Evolutionary conservation across 1,140 invertebrate genomes (phyloP).

Genomic region (Thalassaphorura encarpata): DNA sequence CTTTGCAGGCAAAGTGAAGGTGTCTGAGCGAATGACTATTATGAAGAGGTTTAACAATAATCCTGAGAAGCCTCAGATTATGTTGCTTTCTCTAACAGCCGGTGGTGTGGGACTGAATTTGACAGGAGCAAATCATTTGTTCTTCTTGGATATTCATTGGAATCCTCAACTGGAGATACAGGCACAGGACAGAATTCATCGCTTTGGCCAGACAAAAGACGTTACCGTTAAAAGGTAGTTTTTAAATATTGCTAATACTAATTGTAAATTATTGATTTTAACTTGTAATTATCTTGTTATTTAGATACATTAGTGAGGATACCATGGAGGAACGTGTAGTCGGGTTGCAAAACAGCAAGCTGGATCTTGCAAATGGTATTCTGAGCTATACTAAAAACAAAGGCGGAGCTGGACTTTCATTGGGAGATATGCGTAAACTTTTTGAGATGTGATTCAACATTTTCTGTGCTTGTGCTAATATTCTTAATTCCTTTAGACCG

Average conservation of each 20-base stretch:
- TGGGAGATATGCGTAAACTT: slow-evolving; percentile 64
- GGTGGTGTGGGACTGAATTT: slow-evolving; percentile 88
- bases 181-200: slow-evolving; percentile 81
- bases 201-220: slow-evolving; percentile 71
- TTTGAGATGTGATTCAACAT: slow-evolving; percentile 61
- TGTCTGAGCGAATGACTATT: slow-evolving; percentile 9
- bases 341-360: slow-evolving; percentile 64
- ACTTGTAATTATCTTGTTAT: slow-evolving; percentile 29
- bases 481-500: too few relatives aligned
- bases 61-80: slow-evolving; percentile 41
- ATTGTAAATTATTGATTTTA: neutral
- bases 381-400: slow-evolving; percentile 44
- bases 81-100: slow-evolving; percentile 74
- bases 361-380: slow-evolving; percentile 60
- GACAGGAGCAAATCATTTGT: slow-evolving; percentile 77
- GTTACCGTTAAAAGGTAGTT: slow-evolving; percentile 80
- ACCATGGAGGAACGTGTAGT: slow-evolving; percentile 79
- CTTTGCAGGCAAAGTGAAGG: slow-evolving; percentile 25
- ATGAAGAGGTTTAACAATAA: slow-evolving; percentile 23
- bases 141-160: slow-evolving; percentile 86
- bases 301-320: slow-evolving; percentile 64
- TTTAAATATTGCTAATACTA: neutral
- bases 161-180: slow-evolving; percentile 88
- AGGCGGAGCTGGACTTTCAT: slow-evolving; percentile 52
- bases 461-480: too few relatives aligned